Percentiles rank a stretch among this genome's conserved stretches.
Conservation (phyloP, 2,888 invertebrate genomes). For the Nomada fucata region DNA sequence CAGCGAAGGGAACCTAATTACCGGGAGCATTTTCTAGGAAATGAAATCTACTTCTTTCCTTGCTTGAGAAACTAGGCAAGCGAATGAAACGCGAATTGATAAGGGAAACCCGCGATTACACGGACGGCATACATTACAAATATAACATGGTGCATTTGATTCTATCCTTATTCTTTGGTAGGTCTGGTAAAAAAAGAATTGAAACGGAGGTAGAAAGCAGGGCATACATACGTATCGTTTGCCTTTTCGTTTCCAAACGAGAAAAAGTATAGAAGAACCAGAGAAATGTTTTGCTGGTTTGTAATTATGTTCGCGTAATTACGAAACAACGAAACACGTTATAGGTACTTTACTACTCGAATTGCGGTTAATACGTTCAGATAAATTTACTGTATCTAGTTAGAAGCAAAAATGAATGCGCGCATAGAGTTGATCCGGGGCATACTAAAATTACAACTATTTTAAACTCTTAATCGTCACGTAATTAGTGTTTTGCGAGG, state of each 20-base stretch:
- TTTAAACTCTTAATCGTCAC: background rate
- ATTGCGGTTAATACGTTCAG: constrained; percentile 49
- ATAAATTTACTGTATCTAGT: constrained; percentile 40
- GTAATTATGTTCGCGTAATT: background rate
- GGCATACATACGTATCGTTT: too few species aligned
- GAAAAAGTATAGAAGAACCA: background rate
- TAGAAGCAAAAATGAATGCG: background rate
- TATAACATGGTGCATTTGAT: background rate
- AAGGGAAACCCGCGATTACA: too few species aligned
- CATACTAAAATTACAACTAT: background rate
- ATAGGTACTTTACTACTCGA: constrained; percentile 12
- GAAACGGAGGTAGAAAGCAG: too few species aligned
- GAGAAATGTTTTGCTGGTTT: background rate
- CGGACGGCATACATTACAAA: background rate
- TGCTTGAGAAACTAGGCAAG: background rate
- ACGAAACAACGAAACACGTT: background rate
- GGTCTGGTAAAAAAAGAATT: too few species aligned
- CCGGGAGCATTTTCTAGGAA: background rate
- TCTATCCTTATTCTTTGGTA: background rate
- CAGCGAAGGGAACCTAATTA: constrained; percentile 15
- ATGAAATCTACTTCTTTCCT: background rate
- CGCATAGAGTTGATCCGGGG: constrained; percentile 39
- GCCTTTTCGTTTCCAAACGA: background rate
- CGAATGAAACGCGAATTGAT: background rate
- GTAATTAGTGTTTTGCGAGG: background rate